These are phyloP conservation scores for Drosophila barbarae DNA, from an alignment of 2,888 invertebrate genomes.

Conservation along the genomic window DNA sequence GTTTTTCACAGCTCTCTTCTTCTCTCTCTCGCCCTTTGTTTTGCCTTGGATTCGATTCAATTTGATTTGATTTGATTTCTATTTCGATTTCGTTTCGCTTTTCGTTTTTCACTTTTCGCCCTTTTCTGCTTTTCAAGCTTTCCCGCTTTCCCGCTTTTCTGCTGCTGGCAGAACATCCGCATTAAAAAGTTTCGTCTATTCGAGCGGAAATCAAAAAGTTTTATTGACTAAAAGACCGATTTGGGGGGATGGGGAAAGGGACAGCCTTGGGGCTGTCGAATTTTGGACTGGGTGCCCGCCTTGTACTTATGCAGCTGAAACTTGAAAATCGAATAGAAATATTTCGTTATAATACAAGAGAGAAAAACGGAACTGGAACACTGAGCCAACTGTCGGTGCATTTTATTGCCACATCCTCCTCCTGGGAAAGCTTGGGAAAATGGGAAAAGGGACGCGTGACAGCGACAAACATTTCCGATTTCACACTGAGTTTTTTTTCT, in stretches of 20 bases:
- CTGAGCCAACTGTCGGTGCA: constrained; percentile 58
- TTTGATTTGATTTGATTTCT: constrained; percentile 52
- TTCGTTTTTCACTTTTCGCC: constrained; percentile 24
- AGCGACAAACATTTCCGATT: constrained; percentile 63
- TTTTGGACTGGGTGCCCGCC: background rate
- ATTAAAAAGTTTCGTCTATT: constrained; percentile 69
- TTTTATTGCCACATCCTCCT: constrained; percentile 65
- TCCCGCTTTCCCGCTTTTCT: constrained; percentile 20
- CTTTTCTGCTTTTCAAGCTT: constrained; percentile 29
- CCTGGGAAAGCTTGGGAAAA: constrained; percentile 6
- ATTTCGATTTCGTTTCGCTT: constrained; percentile 21
- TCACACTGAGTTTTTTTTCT: constrained; percentile 44
- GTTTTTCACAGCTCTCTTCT: constrained; percentile 19
- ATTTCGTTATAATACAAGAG: constrained; percentile 47
- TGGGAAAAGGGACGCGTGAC: constrained; percentile 34
- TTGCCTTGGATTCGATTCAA: constrained; percentile 58
- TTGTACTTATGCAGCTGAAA: constrained; percentile 26
- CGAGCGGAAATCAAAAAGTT: constrained; percentile 74
- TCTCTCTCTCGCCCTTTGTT: constrained; percentile 34
- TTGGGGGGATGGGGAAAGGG: background rate
- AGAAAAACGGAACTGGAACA: constrained; percentile 27
- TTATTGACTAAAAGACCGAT: constrained; percentile 58
- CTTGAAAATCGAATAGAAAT: constrained; percentile 51
- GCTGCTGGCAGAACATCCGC: constrained; percentile 52
- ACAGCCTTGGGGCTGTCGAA: background rate